Percentiles rank a stretch among this genome's conserved stretches.
Evolutionary conservation across 1,140 invertebrate species (phyloP).

Genomic region (Nymphalis io): DNA sequence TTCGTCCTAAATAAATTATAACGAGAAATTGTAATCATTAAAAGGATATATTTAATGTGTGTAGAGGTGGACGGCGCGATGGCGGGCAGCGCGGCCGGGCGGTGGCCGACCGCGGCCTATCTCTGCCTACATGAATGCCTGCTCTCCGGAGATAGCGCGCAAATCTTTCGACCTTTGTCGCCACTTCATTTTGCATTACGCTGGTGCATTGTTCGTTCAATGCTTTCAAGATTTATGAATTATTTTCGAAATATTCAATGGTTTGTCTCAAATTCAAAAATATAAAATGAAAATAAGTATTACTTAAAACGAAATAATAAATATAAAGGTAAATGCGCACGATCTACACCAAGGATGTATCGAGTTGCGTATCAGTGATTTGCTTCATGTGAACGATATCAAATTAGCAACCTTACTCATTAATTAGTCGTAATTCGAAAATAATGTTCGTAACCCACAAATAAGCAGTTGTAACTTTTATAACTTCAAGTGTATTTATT

Average conservation of each 20-base stretch:
- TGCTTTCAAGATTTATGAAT: constrained; percentile 4
- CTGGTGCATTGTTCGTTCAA: constrained; percentile 6
- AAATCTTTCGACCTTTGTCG: constrained; percentile 64
- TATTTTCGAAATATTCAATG: constrained; percentile 1
- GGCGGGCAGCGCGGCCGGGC: constrained; percentile 42
- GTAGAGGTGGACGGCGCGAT: constrained; percentile 57
- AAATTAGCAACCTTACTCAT: too few species aligned
- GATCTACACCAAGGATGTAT: too few species aligned
- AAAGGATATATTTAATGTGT: constrained; percentile 78
- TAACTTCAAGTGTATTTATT: too few species aligned
- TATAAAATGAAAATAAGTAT: background rate
- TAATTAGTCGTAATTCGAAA: too few species aligned
- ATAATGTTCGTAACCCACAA: too few species aligned
- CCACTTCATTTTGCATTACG: constrained; percentile 42
- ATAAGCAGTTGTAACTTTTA: too few species aligned
- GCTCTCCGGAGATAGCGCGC: constrained; percentile 63
- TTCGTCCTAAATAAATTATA: constrained; percentile 80
- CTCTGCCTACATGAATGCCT: constrained; percentile 71
- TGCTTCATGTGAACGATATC: too few species aligned
- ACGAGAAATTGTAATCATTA: constrained; percentile 80
- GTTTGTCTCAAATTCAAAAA: background rate
- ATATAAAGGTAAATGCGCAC: too few species aligned
- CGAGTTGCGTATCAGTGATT: too few species aligned
- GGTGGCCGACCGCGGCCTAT: constrained; percentile 51
- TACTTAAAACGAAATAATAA: background rate